Evolutionary conservation across 2,888 invertebrate genomes (phyloP).

Genomic region (Diaperis boleti): DNA sequence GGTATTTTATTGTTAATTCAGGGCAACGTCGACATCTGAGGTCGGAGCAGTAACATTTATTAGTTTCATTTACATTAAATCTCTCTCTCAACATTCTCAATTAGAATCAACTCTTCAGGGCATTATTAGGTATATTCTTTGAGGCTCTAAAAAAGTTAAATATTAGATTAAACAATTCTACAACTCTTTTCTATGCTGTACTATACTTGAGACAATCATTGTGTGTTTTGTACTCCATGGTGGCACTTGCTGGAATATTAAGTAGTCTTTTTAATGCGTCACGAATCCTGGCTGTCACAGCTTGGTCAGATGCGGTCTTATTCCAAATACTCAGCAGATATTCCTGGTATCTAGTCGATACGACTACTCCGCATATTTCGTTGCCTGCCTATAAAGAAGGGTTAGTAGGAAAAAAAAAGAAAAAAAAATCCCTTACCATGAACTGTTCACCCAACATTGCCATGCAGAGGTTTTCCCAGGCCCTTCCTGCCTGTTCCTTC

Average conservation of each 20-base stretch:
- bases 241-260: constrained; percentile 91
- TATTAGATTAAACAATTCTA: too few relatives aligned
- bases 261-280: constrained; percentile 95
- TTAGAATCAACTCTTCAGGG: constrained; percentile 62
- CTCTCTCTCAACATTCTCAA: neutral
- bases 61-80: neutral
- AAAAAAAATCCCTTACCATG: too few relatives aligned
- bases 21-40: neutral
- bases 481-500: constrained; percentile 93
- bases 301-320: constrained; percentile 90
- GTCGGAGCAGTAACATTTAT: neutral
- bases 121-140: constrained; percentile 60
- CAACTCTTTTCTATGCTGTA: too few relatives aligned
- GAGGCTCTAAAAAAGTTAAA: constrained; percentile 60
- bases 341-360: constrained; percentile 95
- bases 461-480: constrained; percentile 99
- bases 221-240: constrained; percentile 94
- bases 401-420: neutral
- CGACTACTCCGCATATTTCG: constrained; percentile 98
- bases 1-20: neutral
- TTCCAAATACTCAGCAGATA: constrained; percentile 98
- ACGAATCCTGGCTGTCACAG: constrained; percentile 89
- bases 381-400: constrained; percentile 76
- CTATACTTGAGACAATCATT: constrained; percentile 82
- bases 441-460: constrained; percentile 99